Conservation (phyloP, 2,888 invertebrate species). For the Trachelus stipa region DNA sequence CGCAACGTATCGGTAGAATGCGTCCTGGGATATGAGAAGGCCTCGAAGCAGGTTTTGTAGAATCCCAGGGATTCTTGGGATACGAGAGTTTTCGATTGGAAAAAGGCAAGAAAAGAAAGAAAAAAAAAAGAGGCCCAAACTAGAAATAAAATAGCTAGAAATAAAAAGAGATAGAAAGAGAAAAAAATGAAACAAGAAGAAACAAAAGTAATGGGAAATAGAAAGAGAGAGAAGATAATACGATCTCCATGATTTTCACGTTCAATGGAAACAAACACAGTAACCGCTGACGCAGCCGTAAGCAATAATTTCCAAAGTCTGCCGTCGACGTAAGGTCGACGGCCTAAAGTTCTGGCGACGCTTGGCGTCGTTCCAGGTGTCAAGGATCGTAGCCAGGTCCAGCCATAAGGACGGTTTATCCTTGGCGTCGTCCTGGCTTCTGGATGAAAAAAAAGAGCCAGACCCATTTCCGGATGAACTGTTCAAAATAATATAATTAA, state of each 20-base stretch:
- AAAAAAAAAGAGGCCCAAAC: too few species aligned
- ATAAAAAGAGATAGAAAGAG: neutral
- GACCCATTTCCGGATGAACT: too few species aligned
- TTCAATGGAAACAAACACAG: slow-evolving; percentile 57
- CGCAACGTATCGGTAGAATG: neutral
- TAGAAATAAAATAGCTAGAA: too few species aligned
- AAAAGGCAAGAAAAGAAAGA: neutral
- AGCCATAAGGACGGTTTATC: slow-evolving; percentile 39
- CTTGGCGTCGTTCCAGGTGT: slow-evolving; percentile 63
- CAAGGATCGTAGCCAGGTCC: slow-evolving; percentile 50
- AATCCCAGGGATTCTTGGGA: neutral
- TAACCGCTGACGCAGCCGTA: slow-evolving; percentile 54
- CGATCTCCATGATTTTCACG: too few species aligned
- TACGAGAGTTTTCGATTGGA: neutral
- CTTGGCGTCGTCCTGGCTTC: slow-evolving; percentile 40
- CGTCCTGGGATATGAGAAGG: slow-evolving; percentile 24
- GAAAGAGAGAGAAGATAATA: neutral
- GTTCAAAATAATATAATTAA: too few species aligned
- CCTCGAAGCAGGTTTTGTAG: slow-evolving; percentile 10
- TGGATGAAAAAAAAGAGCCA: slow-evolving; percentile 39
- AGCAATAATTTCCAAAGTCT: slow-evolving; percentile 61
- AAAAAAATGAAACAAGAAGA: neutral
- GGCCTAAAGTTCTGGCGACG: slow-evolving; percentile 36
- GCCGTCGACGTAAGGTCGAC: slow-evolving; percentile 60
- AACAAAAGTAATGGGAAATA: too few species aligned